Percentiles rank a stretch among this genome's conserved stretches.
These are phyloP conservation scores for Micromesistius poutassou DNA, from an alignment of 2,797 vertebrate species.

Conservation along the genomic window DNA sequence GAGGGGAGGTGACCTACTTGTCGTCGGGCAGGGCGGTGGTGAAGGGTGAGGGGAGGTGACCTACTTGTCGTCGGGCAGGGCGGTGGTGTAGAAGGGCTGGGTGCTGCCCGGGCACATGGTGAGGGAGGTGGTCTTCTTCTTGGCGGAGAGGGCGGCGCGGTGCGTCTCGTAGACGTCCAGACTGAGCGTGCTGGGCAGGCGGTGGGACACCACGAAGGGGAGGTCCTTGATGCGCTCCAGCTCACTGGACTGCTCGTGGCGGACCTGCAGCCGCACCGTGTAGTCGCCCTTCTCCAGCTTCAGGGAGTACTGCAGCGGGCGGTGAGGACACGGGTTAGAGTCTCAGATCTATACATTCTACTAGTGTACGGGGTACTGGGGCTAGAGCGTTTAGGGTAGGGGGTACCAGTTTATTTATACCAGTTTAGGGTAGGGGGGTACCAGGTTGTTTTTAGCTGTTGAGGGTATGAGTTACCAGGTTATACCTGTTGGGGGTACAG, in stretches of 20 bases:
- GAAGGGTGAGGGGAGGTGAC: slow-evolving; percentile 70
- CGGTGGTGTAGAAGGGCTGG: slow-evolving; percentile 89
- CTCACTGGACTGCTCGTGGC: slow-evolving; percentile 92
- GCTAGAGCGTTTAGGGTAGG: slow-evolving; percentile 51
- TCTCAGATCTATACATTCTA: neutral
- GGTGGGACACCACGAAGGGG: slow-evolving; percentile 92
- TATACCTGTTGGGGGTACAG: slow-evolving; percentile 34
- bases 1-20: slow-evolving; percentile 81
- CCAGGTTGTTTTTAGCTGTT: neutral
- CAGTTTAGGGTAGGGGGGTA: slow-evolving; percentile 35
- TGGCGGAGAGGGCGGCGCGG: slow-evolving; percentile 88
- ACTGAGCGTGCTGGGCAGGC: slow-evolving; percentile 87
- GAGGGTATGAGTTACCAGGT: neutral
- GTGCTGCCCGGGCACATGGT: slow-evolving; percentile 84
- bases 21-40: slow-evolving; percentile 90
- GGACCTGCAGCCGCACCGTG: slow-evolving; percentile 91
- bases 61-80: slow-evolving; percentile 97
- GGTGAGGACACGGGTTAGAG: neutral
- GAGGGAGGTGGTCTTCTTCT: slow-evolving; percentile 92
- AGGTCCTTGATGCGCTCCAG: slow-evolving; percentile 96
- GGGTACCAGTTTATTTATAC: neutral
- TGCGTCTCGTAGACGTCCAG: slow-evolving; percentile 94
- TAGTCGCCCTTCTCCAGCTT: slow-evolving; percentile 99
- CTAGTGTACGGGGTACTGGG: neutral
- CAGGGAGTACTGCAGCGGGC: slow-evolving; percentile 83